Percentiles rank a stretch among this genome's conserved stretches.
These are phyloP conservation scores for Tichodroma muraria DNA, from an alignment of 2,113 vertebrate species.

Conservation along the genomic window DNA sequence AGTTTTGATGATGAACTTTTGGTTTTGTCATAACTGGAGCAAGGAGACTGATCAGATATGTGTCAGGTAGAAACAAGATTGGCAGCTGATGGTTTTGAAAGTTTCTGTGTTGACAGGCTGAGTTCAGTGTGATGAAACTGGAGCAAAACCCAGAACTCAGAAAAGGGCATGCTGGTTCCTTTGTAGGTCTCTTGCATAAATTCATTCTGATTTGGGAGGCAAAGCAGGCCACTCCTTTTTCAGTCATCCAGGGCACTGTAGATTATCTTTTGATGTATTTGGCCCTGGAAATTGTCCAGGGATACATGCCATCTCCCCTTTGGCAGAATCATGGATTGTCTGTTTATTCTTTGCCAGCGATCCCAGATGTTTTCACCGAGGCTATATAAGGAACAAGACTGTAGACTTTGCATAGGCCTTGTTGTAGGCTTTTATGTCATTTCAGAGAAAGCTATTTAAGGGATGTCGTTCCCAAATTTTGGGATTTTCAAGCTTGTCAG, in stretches of 20 bases:
- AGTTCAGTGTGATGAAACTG: background rate
- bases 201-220: constrained; percentile 7
- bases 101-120: background rate
- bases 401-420: background rate
- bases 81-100: background rate
- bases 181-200: background rate
- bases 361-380: background rate
- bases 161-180: background rate
- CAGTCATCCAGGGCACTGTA: background rate
- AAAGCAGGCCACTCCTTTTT: constrained; percentile 2
- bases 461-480: background rate
- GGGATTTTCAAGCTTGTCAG: background rate
- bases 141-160: background rate
- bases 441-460: background rate
- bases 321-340: background rate
- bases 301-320: background rate
- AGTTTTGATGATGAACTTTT: background rate
- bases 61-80: background rate
- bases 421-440: background rate
- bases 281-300: background rate
- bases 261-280: background rate
- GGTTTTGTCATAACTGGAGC: background rate
- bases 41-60: background rate
- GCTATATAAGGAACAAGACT: background rate
- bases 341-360: background rate